Evolutionary conservation across 2,113 vertebrate species (phyloP).

Genomic region (Catagonus wagneri): DNA sequence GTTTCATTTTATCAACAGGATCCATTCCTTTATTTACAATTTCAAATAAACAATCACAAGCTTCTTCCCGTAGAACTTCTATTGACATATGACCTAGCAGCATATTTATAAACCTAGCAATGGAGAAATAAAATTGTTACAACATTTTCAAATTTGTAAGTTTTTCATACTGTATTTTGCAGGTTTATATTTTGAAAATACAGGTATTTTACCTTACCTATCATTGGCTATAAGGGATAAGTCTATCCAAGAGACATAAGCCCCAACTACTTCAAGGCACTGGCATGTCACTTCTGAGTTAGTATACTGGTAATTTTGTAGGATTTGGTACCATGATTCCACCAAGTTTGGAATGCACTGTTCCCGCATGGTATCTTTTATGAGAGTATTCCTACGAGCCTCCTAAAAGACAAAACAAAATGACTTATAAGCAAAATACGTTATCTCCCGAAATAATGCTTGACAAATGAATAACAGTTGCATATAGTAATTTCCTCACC

Average conservation of each 20-base stretch:
- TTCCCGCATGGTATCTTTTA: constrained; percentile 98
- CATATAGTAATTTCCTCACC: constrained; percentile 1
- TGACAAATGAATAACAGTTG: background rate
- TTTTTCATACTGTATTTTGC: background rate
- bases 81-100: constrained; percentile 99
- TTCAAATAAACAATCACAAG: constrained; percentile 99
- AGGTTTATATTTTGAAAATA: background rate
- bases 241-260: constrained; percentile 99
- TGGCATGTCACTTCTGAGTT: constrained; percentile 98
- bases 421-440: background rate
- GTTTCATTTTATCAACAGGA: constrained; percentile 97
- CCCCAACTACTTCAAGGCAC: constrained; percentile 99
- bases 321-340: constrained; percentile 99
- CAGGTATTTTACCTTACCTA: constrained; percentile 87
- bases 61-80: constrained; percentile 97
- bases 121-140: constrained; percentile 6
- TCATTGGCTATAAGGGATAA: constrained; percentile 99
- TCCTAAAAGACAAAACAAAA: constrained; percentile 87
- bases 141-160: background rate
- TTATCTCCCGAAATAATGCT: background rate
- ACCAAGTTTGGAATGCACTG: constrained; percentile 97
- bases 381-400: constrained; percentile 95
- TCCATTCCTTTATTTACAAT: constrained; percentile 99
- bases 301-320: constrained; percentile 95
- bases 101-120: constrained; percentile 96